Evolutionary conservation across 2,888 invertebrate genomes (phyloP).

Genomic region (Plutella xylostella): DNA sequence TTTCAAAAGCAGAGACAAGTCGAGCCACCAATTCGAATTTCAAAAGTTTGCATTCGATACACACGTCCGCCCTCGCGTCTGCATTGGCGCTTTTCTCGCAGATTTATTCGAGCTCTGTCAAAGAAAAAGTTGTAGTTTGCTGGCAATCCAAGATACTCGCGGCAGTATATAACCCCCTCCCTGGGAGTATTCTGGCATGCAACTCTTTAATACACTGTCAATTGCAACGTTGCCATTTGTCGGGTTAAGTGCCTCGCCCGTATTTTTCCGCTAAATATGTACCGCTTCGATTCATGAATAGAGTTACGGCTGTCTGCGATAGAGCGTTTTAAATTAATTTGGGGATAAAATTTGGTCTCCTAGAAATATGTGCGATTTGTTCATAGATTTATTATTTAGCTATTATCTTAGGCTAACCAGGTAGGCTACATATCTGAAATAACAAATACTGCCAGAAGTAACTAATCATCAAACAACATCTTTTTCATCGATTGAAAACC

Average conservation of each 20-base stretch:
- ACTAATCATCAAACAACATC: not conserved
- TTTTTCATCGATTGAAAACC: too few relatives aligned
- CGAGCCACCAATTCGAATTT: not conserved
- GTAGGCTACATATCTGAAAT: too few relatives aligned
- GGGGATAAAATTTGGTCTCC: not conserved
- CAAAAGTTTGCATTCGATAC: slow-evolving; percentile 5
- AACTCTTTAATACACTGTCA: slow-evolving; percentile 66
- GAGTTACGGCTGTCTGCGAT: not conserved
- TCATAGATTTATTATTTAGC: too few relatives aligned
- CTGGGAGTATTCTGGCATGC: slow-evolving; percentile 48
- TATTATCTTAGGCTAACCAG: too few relatives aligned
- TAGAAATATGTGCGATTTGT: too few relatives aligned
- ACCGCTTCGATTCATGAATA: slow-evolving; percentile 22
- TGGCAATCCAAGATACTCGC: slow-evolving; percentile 44
- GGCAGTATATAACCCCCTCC: slow-evolving; percentile 12
- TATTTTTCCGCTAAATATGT: slow-evolving; percentile 44
- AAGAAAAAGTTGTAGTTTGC: slow-evolving; percentile 56
- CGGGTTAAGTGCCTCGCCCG: slow-evolving; percentile 52
- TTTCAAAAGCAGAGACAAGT: slow-evolving; percentile 4
- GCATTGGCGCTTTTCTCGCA: slow-evolving; percentile 39
- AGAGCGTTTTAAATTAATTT: too few relatives aligned
- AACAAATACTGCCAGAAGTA: not conserved
- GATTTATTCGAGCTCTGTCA: slow-evolving; percentile 64
- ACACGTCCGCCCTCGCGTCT: slow-evolving; percentile 28
- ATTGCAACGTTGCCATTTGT: slow-evolving; percentile 65